Evolutionary conservation across 2,113 vertebrate genomes (phyloP).

Genomic region (Nerophis lumbriciformis): DNA sequence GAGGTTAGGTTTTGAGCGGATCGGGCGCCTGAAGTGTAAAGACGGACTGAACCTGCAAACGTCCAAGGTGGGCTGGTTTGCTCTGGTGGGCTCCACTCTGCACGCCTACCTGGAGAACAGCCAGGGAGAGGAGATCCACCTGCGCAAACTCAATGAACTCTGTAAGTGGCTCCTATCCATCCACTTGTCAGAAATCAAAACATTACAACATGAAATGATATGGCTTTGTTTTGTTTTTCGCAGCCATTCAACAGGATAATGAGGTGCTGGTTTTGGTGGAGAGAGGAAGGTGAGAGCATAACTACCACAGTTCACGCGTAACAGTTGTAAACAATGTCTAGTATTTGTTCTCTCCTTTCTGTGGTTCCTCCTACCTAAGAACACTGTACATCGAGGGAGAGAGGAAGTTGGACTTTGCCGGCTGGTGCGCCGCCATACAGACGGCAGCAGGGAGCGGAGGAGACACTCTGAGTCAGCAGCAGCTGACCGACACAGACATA

Average conservation of each 20-base stretch:
- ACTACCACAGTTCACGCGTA: background rate
- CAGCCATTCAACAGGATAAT: slow-evolving; percentile 84
- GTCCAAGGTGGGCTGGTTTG: slow-evolving; percentile 85
- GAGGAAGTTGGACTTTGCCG: slow-evolving; percentile 83
- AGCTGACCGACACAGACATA: slow-evolving; percentile 85
- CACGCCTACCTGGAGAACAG: slow-evolving; percentile 67
- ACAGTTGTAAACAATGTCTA: background rate
- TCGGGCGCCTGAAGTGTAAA: slow-evolving; percentile 86
- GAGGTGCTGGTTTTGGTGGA: slow-evolving; percentile 91
- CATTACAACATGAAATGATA: background rate
- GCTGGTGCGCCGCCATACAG: slow-evolving; percentile 84
- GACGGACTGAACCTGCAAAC: slow-evolving; percentile 85
- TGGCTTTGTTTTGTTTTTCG: slow-evolving; percentile 9
- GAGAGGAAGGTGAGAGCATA: slow-evolving; percentile 76
- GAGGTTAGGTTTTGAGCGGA: slow-evolving; percentile 78
- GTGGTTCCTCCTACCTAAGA: slow-evolving; percentile 49
- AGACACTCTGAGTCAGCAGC: slow-evolving; percentile 84
- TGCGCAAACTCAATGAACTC: slow-evolving; percentile 88
- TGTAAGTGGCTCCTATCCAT: slow-evolving; percentile 72
- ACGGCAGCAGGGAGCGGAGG: slow-evolving; percentile 81
- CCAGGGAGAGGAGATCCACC: slow-evolving; percentile 79
- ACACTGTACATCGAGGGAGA: slow-evolving; percentile 88
- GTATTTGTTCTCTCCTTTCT: background rate
- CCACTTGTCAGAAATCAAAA: no score
- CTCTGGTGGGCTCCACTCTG: slow-evolving; percentile 77